Base-by-base conservation (phyloP, 2,797 vertebrate species). In the Otolemur crassicaudatus region DNA sequence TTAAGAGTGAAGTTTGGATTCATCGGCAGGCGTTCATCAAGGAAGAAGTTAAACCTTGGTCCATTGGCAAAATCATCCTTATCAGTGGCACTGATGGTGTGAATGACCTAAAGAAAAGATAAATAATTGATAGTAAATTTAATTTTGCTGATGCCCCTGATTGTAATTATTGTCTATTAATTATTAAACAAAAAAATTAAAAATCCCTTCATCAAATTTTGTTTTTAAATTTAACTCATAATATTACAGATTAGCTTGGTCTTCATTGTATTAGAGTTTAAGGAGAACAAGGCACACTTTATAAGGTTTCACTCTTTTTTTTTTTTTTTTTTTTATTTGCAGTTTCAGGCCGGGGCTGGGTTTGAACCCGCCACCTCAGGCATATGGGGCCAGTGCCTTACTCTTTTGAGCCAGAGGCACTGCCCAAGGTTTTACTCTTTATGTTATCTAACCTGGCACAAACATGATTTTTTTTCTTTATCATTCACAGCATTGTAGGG, bases 1-100 rank as follows among this genome's bases (percentile, higher is more conserved):
- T 99, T 99, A 89, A 99, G 98, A 86, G 99, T 99, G 98, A 99
- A 99, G 99, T 99, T 99, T 97, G 99, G 99, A 98, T 99, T 99
- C 97, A 99, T 96, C 19, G 99, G 98, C 79, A 99, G 98, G 60
- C 97, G 98, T 96, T 98, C 99, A 14, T 99, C 99, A 90, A 99
- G 97, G 89, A 99, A 99, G 96, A 99, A 99, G 96, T 98, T 99
- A 97, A 99, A 99, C 91, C 99, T 98, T 97, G 99, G 99, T 80
- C 99, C 99, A 88, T 99, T 99, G 98, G 99, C 99, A 98, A 99
- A 99, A 98, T 99, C 99, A 88, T 99, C 99, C 98, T 99, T 99
- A 98, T 99, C 99, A 97, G 99, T 99, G 49, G 99, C 99, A 75
- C 98, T 98, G 96, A 99, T 98, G 3, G 99, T 99, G 97, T 99